Evolutionary conservation across 37 sponge, comb jelly and placozoan species (phyloP).

Genomic region (Lycopodina hypogea): DNA sequence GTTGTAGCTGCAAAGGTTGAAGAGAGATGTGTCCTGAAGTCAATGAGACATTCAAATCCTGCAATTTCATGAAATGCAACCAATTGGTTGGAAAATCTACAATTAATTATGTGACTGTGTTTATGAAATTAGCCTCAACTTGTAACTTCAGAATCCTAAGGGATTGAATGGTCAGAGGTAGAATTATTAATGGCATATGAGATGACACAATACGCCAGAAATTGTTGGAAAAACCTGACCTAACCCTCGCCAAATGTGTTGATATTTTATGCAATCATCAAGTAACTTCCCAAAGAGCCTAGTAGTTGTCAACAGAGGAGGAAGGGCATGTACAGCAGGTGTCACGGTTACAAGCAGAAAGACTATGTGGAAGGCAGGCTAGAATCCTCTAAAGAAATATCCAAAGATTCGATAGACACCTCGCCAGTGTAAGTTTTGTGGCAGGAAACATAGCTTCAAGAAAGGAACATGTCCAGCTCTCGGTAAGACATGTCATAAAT

Average conservation of each 20-base stretch:
- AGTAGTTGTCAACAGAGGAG: too few species aligned
- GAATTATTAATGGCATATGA: not conserved
- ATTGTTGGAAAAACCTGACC: not conserved
- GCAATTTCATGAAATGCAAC: slow-evolving; percentile 26
- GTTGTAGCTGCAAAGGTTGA: too few species aligned
- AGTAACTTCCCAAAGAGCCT: too few species aligned
- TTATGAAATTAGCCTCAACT: not conserved
- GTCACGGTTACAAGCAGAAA: not conserved
- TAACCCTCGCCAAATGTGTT: too few species aligned
- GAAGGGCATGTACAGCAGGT: not conserved
- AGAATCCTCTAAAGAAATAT: not conserved
- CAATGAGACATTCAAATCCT: slow-evolving; percentile 38
- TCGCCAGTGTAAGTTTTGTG: slow-evolving; percentile 39
- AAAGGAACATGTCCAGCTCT: slow-evolving; percentile 44
- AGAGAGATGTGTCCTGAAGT: too few species aligned
- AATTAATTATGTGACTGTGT: slow-evolving; percentile 12
- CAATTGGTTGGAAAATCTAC: slow-evolving; percentile 6
- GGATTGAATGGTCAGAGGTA: not conserved
- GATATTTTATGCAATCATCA: too few species aligned
- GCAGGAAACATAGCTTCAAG: slow-evolving; percentile 27
- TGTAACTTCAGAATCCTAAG: too few species aligned
- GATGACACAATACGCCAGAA: not conserved
- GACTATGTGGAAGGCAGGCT: not conserved
- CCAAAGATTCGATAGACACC: not conserved
- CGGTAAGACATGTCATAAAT: slow-evolving; percentile 42